Conservation (phyloP, 2,113 vertebrate genomes). For the Esox niger region DNA sequence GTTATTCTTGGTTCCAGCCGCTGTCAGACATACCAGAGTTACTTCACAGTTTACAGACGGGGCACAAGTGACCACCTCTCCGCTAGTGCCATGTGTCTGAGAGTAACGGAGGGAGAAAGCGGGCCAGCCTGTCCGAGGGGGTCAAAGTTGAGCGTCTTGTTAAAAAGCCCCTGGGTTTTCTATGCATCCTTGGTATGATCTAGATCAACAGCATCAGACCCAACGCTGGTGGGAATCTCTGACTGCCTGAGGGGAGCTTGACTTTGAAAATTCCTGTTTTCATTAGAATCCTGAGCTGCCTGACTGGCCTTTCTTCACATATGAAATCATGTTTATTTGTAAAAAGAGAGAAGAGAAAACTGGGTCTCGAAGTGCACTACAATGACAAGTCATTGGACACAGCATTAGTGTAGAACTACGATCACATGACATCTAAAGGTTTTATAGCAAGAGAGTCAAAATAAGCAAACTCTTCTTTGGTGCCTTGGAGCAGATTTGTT, state of each 20-base stretch:
- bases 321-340: conserved; percentile 18
- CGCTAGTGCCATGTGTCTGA: conserved; percentile 30
- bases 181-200: conserved; percentile 16
- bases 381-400: neutral
- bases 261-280: conserved; percentile 10
- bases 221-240: neutral
- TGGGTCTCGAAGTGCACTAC: neutral
- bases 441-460: too few species aligned
- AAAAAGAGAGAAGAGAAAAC: neutral
- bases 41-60: conserved; percentile 47
- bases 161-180: conserved; percentile 21
- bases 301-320: neutral
- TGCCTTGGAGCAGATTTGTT: too few species aligned
- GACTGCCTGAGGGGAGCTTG: neutral
- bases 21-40: conserved; percentile 57
- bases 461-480: too few species aligned
- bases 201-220: neutral
- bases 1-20: conserved; percentile 55
- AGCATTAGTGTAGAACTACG: too few species aligned
- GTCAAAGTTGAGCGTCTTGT: conserved; percentile 7
- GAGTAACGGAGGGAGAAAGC: conserved; percentile 37
- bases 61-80: conserved; percentile 8
- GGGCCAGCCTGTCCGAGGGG: conserved; percentile 23
- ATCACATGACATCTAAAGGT: too few species aligned
- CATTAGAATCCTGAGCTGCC: neutral